A percentile compares a stretch with the other conserved stretches of the same genome.
Conservation (phyloP, 2,797 vertebrate species). For the Macropus fuliginosus region DNA sequence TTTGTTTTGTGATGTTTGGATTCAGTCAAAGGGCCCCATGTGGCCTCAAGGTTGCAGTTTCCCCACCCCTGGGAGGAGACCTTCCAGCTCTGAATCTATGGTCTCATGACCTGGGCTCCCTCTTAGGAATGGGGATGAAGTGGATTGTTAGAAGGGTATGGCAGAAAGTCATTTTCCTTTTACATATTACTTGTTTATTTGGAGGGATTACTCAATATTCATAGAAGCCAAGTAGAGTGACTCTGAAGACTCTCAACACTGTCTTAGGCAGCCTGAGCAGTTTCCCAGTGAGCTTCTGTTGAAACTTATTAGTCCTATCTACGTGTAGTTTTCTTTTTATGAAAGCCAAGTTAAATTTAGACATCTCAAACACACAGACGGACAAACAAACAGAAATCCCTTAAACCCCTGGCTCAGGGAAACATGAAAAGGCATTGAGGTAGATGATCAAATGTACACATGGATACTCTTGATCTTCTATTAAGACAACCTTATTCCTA, state of each 20-base stretch:
- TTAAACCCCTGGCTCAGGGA: background rate
- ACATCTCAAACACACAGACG: background rate
- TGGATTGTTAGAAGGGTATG: background rate
- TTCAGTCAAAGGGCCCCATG: too few species aligned
- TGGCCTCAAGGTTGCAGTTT: too few species aligned
- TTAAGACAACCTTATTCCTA: background rate
- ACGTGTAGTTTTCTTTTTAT: background rate
- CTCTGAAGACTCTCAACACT: accelerated
- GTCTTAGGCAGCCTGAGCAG: background rate
- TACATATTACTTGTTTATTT: background rate
- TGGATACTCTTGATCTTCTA: background rate
- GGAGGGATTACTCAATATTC: background rate
- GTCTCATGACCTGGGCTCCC: background rate
- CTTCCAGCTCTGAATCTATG: background rate
- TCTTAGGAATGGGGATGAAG: background rate
- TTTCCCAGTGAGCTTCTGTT: background rate
- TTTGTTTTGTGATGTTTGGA: too few species aligned
- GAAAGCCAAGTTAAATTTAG: background rate
- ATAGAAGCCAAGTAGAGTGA: background rate
- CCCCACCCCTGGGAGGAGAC: background rate
- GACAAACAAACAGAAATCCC: background rate
- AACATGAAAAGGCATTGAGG: conserved; percentile 53
- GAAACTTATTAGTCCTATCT: background rate
- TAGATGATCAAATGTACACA: background rate
- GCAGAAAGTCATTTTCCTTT: background rate